Base-by-base conservation (phyloP, 2,888 invertebrate species). In the Drosophila tripunctata region DNA sequence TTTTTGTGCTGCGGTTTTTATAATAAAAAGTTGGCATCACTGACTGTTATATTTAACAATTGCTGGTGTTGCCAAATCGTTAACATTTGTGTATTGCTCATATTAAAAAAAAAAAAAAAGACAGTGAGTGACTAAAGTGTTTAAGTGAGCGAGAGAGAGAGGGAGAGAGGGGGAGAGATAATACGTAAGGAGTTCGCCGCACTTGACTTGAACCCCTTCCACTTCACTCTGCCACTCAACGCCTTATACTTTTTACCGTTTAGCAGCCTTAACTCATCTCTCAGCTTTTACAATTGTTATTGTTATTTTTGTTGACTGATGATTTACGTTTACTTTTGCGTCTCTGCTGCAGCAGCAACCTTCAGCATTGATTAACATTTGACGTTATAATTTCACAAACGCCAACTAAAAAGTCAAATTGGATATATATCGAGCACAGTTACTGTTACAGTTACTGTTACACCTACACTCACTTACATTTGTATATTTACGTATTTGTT, bases 311-410 rank as follows among this genome's bases (percentile, higher is more conserved):
- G 4, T 50, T 48, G 40, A 65, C 14, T 74, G 57, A 62, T 27
- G 27, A 27, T 27, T 27, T 27, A 27, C 2, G 27, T 68, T 67
- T 52, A 22, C 2, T 8, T 68, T 67, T 52, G 19, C 56, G 44
- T 30, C 60, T 64, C 52, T 31, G 17, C 14, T 57, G 48, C 33
- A 64, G 75, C 57, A 40, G 45, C 69, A 85, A 87, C 85, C 85
- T 85, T 85, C 88, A 73, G 66, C 76, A 87, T 81, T 87, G 81
- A 88, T 85, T 88, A 87, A 84, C 87, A 88, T 84, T 88, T 88
- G 88, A 87, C 82, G 79, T 82, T 86, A 86, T 82, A 82, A 87
- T 82, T 82, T 82, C 82, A 84, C 78, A 82, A 87, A 84, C 63
- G 67, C 61, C 61, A 84, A 80, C 68, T 70, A 78, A 78, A 78